Percentiles rank a stretch among this genome's conserved stretches.
phyloP scores from a whole-genome alignment of 2,888 invertebrate species.

The Drosophila meridiana region DNA sequence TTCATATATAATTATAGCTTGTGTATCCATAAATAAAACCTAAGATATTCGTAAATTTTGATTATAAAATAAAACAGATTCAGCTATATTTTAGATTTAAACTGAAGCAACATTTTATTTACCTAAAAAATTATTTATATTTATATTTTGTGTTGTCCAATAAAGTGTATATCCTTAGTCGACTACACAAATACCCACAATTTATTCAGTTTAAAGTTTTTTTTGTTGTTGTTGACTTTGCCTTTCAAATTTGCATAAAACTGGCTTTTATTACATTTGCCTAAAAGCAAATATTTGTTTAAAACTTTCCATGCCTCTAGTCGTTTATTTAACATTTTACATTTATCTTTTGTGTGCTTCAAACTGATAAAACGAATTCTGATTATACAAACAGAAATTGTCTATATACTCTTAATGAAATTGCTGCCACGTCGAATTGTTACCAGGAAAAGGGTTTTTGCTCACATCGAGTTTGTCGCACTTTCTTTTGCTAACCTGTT shows the following conservation, averaged over 20 bases:
- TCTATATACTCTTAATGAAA: neutral
- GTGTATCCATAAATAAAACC: neutral
- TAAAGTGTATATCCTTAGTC: neutral
- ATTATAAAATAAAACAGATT: neutral
- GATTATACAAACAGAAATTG: neutral
- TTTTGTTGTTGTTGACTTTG: neutral
- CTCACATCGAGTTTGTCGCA: neutral
- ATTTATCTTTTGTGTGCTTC: conserved; percentile 9
- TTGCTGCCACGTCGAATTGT: conserved; percentile 50
- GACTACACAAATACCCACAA: neutral
- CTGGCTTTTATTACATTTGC: conserved; percentile 18
- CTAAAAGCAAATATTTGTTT: conserved; percentile 1
- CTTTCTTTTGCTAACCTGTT: conserved; percentile 20
- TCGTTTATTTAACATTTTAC: neutral
- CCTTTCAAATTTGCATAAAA: conserved; percentile 10
- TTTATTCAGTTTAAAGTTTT: neutral
- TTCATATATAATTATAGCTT: too few species aligned
- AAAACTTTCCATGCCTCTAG: neutral
- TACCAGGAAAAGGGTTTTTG: conserved; percentile 40
- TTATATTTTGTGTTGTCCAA: neutral
- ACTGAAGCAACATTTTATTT: neutral
- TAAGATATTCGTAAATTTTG: neutral
- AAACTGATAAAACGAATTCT: neutral
- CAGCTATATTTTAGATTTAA: neutral
- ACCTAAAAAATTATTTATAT: neutral